A percentile compares a stretch with the other conserved stretches of the same genome.
Evolutionary conservation across 2,113 vertebrate genomes (phyloP).

Genomic region (Macaca nemestrina): DNA sequence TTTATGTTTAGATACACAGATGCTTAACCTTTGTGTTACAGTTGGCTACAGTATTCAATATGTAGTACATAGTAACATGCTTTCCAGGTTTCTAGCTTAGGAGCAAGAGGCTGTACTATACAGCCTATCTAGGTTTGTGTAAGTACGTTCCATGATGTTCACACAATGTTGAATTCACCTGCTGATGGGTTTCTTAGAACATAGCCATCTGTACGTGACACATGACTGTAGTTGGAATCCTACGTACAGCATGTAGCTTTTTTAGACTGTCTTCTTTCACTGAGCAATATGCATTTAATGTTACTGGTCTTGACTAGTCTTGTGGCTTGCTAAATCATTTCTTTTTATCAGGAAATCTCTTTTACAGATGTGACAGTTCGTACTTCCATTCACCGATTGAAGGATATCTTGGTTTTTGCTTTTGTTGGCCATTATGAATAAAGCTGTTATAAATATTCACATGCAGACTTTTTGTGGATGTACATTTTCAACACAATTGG

Average conservation of each 20-base stretch:
- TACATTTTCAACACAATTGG: not conserved
- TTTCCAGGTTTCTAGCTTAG: not conserved
- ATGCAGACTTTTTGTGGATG: not conserved
- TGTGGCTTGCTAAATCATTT: not conserved
- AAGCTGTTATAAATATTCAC: not conserved
- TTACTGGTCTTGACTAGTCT: not conserved
- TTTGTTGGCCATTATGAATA: not conserved
- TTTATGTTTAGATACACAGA: not conserved
- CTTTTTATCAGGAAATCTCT: not conserved
- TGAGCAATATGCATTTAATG: not conserved
- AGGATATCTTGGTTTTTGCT: not conserved
- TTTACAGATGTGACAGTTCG: not conserved
- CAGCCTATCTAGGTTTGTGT: not conserved
- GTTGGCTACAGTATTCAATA: not conserved
- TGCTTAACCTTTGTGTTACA: not conserved
- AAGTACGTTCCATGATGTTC: not conserved
- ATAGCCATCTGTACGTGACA: not conserved
- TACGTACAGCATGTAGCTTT: not conserved
- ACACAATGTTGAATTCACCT: not conserved
- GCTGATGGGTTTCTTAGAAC: not conserved
- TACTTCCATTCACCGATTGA: not conserved
- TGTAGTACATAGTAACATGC: not conserved
- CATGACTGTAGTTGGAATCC: not conserved
- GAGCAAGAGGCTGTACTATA: not conserved
- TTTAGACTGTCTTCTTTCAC: not conserved